Evolutionary conservation across 2,113 vertebrate species (phyloP), one percentile per base, ranked within the genome.

Genomic region (Phrynocephalus versicolor): DNA sequence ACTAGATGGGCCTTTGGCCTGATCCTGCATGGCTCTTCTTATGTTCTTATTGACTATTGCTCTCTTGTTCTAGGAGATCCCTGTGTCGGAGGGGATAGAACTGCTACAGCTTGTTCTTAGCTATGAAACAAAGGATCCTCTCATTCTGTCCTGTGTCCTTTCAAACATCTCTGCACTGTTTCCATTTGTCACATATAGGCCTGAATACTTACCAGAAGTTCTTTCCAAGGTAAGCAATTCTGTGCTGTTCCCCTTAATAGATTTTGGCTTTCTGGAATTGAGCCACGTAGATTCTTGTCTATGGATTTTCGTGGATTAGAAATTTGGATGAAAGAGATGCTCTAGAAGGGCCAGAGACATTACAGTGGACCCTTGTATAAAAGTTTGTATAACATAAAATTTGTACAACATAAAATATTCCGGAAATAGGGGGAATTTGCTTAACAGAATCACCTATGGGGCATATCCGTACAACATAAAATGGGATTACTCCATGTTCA

Each of bases 141-240:
- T 99, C 89, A 97, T 99, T 92, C 88, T 99, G 79, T 99, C 98
- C 86, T 99, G 98, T 82, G 95, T 98, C 89, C 98, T 99, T 90
- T 98, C 97, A 88, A 98, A 97, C 72, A 92, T 99, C 79, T 99
- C 98, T 6, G 96, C 97, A 51, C 97, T 99, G 62, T 98, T 99
- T 89, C 98, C 98, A 0, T 99, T 99, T 90, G 95, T 97, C 71
- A 96, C 95, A 70, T 97, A 97, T 89, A 96, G 96, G 89, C 96
- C 96, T 18, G 96, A 97, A 60, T 95, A 97, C 87, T 90, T 99
- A 84, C 97, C 97, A 0, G 97, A 97, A 92, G 97, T 99, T 85
- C 97, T 99, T 89, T 96, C 91, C 81, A 99, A 99, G 98, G 99
- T 99, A 85, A 88, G 90, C 84, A 80, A 12, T 51, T 62, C 0